Conservation (phyloP, 2,797 vertebrate species). For the Sebastes glaucus region DNA sequence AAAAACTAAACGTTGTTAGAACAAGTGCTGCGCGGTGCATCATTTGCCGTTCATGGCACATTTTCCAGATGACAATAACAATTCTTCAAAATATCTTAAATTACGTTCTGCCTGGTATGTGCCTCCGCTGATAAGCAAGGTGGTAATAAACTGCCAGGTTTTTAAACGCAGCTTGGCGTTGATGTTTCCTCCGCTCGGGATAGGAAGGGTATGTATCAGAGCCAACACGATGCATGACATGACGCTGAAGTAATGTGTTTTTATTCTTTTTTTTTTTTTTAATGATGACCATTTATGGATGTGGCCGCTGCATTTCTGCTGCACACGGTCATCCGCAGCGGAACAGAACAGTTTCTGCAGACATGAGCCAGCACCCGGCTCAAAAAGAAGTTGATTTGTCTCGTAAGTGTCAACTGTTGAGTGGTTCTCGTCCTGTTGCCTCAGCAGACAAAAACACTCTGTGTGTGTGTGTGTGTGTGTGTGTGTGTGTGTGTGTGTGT, state of each 20-base stretch:
- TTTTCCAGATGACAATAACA: conserved; percentile 66
- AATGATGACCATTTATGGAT: conserved; percentile 42
- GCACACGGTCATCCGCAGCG: conserved; percentile 6
- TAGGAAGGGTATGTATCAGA: background rate
- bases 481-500: background rate
- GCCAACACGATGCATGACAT: conserved; percentile 33
- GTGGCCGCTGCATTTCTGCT: conserved; percentile 15
- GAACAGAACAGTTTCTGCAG: conserved; percentile 15
- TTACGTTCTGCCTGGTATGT: conserved; percentile 55
- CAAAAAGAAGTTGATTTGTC: conserved; percentile 45
- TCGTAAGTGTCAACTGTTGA: conserved; percentile 12
- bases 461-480: conserved; percentile 2
- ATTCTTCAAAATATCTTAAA: conserved; percentile 65
- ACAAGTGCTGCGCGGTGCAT: conserved; percentile 32
- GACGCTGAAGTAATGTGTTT: conserved; percentile 49
- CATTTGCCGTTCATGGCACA: conserved; percentile 53
- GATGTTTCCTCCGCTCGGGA: conserved; percentile 28
- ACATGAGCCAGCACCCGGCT: conserved; percentile 27
- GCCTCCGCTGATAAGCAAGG: conserved; percentile 59
- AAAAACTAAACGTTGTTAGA: conserved; percentile 1
- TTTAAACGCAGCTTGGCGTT: conserved; percentile 39
- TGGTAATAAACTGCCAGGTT: conserved; percentile 52
- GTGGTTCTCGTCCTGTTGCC: conserved; percentile 13
- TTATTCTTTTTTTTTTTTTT: conserved; percentile 41
- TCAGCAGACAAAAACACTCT: conserved; percentile 27